Conservation (phyloP, 2,888 invertebrate species). For the Nasonia oneida region DNA sequence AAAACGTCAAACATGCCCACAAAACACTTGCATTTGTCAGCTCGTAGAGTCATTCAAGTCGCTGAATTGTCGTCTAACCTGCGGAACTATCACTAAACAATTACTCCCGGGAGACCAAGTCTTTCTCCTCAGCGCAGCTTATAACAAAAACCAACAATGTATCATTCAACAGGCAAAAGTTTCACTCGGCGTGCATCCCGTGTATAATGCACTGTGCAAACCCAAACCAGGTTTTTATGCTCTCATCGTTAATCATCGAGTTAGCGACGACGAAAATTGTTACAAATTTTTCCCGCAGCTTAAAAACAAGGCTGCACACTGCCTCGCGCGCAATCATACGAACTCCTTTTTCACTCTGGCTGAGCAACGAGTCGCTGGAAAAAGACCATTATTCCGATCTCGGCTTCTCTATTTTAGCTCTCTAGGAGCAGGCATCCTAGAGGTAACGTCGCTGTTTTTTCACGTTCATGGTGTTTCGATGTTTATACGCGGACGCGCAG, state of each 20-base stretch:
- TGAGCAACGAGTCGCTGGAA: constrained; percentile 34
- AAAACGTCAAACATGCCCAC: neutral
- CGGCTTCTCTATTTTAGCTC: neutral
- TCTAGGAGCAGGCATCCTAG: neutral
- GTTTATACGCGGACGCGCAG: neutral
- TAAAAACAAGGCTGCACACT: neutral
- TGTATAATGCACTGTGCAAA: neutral
- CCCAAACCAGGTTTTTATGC: neutral
- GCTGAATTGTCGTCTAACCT: neutral
- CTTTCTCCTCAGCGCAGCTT: neutral
- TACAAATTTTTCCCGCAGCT: neutral
- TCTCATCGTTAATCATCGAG: constrained; percentile 5
- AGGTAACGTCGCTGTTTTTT: neutral
- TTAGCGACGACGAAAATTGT: neutral
- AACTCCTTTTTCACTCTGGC: constrained; percentile 32
- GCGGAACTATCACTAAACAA: neutral
- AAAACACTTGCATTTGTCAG: neutral
- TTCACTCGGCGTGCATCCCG: neutral
- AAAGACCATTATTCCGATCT: constrained; percentile 42
- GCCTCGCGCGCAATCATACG: neutral
- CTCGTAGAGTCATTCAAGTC: neutral
- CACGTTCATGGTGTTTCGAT: neutral
- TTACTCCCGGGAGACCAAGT: neutral
- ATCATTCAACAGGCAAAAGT: neutral
- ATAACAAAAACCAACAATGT: neutral